Conservation (phyloP, 2,888 invertebrate species). For the Hirtodrosophila trivittata region DNA sequence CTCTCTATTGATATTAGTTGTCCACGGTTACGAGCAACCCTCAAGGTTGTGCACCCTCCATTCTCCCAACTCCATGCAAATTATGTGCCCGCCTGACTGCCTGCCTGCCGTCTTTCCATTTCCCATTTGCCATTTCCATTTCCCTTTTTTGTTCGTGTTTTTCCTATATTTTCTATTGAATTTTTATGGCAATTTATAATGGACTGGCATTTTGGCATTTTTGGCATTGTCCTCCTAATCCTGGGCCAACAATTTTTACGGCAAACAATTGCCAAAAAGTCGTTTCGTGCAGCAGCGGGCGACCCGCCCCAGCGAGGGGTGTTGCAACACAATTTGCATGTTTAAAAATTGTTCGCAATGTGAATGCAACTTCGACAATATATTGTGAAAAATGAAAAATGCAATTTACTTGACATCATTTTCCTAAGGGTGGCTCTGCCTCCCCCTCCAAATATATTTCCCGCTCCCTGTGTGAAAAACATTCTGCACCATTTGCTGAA, state of each 20-base stretch:
- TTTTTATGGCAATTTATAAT: slow-evolving; percentile 79
- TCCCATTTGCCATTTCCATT: neutral
- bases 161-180: slow-evolving; percentile 64
- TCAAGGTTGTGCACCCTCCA: slow-evolving; percentile 41
- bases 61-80: slow-evolving; percentile 53
- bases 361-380: slow-evolving; percentile 26
- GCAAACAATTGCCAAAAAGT: slow-evolving; percentile 51
- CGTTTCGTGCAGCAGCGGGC: slow-evolving; percentile 26
- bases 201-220: slow-evolving; percentile 54
- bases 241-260: slow-evolving; percentile 64
- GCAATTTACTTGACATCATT: slow-evolving; percentile 67
- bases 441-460: slow-evolving; percentile 9
- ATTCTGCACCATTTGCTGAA: slow-evolving; percentile 52
- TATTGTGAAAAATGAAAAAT: slow-evolving; percentile 70
- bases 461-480: slow-evolving; percentile 11
- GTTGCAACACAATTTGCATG: slow-evolving; percentile 53
- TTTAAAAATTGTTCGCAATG: slow-evolving; percentile 48
- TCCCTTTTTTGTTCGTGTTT: slow-evolving; percentile 5
- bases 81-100: slow-evolving; percentile 10
- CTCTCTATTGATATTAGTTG: slow-evolving; percentile 32
- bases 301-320: slow-evolving; percentile 11
- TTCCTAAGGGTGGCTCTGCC: slow-evolving; percentile 50
- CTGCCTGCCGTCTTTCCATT: neutral
- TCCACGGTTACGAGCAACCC: slow-evolving; percentile 40
- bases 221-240: slow-evolving; percentile 62